Evolutionary conservation across 35 echinoderm and acorn worm genomes (phyloP), one percentile per base, ranked within the genome.

Genomic region (Antedon bifida): DNA sequence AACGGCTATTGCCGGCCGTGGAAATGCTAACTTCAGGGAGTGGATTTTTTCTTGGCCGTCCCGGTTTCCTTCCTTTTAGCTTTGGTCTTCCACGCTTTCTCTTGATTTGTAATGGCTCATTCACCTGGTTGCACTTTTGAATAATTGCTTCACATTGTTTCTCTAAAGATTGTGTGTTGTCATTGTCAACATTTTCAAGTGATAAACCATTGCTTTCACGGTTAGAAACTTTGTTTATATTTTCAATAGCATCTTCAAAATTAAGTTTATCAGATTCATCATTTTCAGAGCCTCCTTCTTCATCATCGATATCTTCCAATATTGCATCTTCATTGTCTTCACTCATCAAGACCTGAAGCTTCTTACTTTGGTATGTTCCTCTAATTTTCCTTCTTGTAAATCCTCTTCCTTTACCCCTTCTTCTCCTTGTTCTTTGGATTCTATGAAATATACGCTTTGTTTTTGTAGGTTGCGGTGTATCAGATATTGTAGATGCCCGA

Each of bases 351-450:
- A 64, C 1, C 26, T 64, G 51, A 64, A 64, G 51, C 19, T 64
- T 64, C 51, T 64, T 64, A 26, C 30, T 91, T 84, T 36, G 45
- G 28, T 8, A 39, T 56, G 28, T 86, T 79, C 31, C 86, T 85
- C 34, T 42, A 28, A 36, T 82, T 86, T 32, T 77, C 78, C 74
- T 81, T 86, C 28, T 45, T 74, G 21, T 36, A 34, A 23, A 86
- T 44, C 85, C 56, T 33, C 33, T 73, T 75, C 21, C 46, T 51
- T n/a, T 64, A 64, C 9, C 76, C 74, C 78, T 77, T 88, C 31
- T 82, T 88, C 10, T 74, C 13, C 77, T 74, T 85, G 74, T 80
- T 56, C 30, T 85, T 84, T 46, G 44, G 45, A 75, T 75, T 31
- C 29, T 84, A 9, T n/a, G 81, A 21, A 39, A 39, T 0, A n/a